Conservation (phyloP, 2,113 vertebrate species). For the Gymnogyps californianus region DNA sequence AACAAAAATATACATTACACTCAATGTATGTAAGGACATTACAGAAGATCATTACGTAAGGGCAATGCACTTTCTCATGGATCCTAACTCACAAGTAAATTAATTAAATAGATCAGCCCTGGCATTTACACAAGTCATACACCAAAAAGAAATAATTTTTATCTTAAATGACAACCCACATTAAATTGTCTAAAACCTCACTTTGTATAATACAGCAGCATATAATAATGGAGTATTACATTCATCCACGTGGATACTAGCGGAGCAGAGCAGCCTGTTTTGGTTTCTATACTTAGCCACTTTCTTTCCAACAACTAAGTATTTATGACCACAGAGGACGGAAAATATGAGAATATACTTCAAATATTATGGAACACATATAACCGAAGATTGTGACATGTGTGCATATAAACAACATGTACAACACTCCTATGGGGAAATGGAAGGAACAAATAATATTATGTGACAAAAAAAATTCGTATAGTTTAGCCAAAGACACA, state of each 20-base stretch:
- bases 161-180: not conserved
- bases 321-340: not conserved
- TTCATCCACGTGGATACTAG: not conserved
- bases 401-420: not conserved
- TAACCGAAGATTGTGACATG: not conserved
- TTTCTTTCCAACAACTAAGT: not conserved
- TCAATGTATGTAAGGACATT: not conserved
- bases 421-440: not conserved
- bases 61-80: not conserved
- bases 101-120: not conserved
- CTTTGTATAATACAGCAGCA: not conserved
- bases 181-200: not conserved
- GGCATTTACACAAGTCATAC: not conserved
- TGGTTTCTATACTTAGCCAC: fast-evolving
- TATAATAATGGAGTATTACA: not conserved
- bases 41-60: not conserved
- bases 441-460: not conserved
- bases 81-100: not conserved
- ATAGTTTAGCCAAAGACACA: not conserved
- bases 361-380: not conserved
- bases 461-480: not conserved
- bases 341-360: not conserved
- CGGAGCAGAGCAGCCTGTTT: not conserved
- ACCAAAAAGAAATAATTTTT: not conserved
- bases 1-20: not conserved